Conservation (phyloP, 2,888 invertebrate genomes). For the Leptinotarsa haldemani region DNA sequence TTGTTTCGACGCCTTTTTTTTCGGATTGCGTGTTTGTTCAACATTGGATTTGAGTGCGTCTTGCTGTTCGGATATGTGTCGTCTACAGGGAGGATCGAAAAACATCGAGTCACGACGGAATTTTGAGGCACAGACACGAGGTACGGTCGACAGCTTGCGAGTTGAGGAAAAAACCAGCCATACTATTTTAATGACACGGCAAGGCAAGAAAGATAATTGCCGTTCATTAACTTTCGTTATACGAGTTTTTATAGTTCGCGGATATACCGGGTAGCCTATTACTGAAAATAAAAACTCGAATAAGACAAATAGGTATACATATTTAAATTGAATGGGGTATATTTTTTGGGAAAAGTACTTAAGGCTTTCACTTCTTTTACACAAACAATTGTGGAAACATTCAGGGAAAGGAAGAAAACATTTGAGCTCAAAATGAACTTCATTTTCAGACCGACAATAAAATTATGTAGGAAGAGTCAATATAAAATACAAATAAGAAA, state of each 20-base stretch:
- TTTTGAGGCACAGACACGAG: neutral
- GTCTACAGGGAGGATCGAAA: neutral
- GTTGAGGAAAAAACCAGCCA: slow-evolving; percentile 3
- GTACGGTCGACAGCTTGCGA: neutral
- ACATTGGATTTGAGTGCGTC: slow-evolving; percentile 14
- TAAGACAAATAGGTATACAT: neutral
- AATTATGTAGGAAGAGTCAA: no score
- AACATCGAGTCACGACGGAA: neutral
- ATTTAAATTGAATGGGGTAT: no score
- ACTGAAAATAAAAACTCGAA: neutral
- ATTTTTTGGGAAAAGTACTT: no score
- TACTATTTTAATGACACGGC: slow-evolving; percentile 3
- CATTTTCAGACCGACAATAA: no score
- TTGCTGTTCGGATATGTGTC: neutral
- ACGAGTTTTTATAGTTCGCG: neutral
- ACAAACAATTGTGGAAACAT: no score
- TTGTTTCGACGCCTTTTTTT: slow-evolving; percentile 16
- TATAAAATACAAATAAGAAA: no score
- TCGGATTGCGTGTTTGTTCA: slow-evolving; percentile 15
- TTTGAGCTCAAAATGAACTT: no score
- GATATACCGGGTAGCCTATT: neutral
- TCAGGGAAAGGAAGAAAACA: no score
- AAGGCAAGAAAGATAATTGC: neutral
- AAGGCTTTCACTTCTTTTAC: no score
- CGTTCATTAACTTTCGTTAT: slow-evolving; percentile 1